Evolutionary conservation across 2,888 invertebrate species (phyloP).

Genomic region (Epinotia nisella): DNA sequence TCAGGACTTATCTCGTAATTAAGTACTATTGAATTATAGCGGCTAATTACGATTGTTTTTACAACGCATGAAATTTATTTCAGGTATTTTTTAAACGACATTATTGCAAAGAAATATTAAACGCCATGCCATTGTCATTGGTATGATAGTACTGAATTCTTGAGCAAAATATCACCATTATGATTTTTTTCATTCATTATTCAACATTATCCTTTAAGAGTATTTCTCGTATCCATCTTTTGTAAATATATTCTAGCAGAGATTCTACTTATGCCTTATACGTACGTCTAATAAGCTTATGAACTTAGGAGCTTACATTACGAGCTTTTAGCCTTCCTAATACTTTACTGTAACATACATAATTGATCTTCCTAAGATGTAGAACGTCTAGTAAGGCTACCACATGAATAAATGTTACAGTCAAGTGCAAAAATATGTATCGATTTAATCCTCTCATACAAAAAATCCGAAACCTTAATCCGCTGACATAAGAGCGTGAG

Average conservation of each 20-base stretch:
- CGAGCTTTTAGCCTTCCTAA: slow-evolving; percentile 16
- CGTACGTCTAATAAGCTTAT: slow-evolving; percentile 22
- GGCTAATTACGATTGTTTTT: too few species aligned
- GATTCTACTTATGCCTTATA: slow-evolving; percentile 2
- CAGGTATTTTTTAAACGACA: too few species aligned
- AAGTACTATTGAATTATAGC: too few species aligned
- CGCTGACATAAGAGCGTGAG: too few species aligned
- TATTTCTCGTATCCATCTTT: neutral
- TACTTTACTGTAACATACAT: slow-evolving; percentile 11
- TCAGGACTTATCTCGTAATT: too few species aligned
- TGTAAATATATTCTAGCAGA: slow-evolving; percentile 1
- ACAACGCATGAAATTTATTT: too few species aligned
- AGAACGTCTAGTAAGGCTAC: neutral
- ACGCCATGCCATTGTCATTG: too few species aligned
- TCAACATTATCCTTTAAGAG: slow-evolving; percentile 3
- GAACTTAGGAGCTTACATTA: slow-evolving; percentile 15
- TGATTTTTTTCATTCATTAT: neutral
- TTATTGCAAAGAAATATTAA: too few species aligned
- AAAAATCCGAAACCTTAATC: too few species aligned
- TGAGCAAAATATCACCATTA: neutral
- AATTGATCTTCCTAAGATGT: slow-evolving; percentile 6
- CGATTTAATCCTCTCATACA: too few species aligned
- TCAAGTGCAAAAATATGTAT: too few species aligned
- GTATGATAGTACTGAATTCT: neutral
- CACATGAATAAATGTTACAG: too few species aligned